Base-by-base conservation (phyloP, 2,888 invertebrate genomes). In the Aradus depressus region DNA sequence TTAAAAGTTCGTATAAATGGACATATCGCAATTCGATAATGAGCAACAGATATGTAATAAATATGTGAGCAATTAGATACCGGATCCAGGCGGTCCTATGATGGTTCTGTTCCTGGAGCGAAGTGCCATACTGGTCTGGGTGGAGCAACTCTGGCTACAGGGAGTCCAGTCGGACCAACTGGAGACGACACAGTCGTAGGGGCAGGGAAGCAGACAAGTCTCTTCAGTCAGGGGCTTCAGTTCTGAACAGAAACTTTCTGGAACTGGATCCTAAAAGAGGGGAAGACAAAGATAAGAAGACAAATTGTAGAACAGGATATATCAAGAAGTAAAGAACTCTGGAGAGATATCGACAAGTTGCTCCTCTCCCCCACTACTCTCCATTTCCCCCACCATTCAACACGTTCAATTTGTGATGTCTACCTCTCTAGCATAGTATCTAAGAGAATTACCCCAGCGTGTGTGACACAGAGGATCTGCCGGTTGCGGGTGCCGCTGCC, bases 101-200 rank as follows among this genome's bases (percentile, higher is more conserved):
- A 68, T 61, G 1, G 66, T 65, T 42, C 67, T 60, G 56, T 67
- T 67, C 25, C 67, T 61, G 18, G 63, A 63, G 14, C 61, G 56
- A 37, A 64, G 57, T 4, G 64, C 64, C 22, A 60, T 60, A 44
- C 62, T 61, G 28, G 56, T 60, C 10, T 58, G 56, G 1, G 70
- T 62, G n/a, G 63, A 62, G 54, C 65, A 65, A 22, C 60, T 55
- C 50, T 61, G 62, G 1, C 63, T 63, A 64, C 76, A 76, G 1
- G 68, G 65, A 1, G 70, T 64, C 80, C 80, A 81, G 0, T 70
- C 61, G 0, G 71, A 74, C 80, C 80, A 81, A 0, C 76, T 68
- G 0, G 79, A 77, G 44, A 79, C 72, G 23, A 79, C 78, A 64
- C 80, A 80, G 68, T 81, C 81, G n/a, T 75, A 73, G 0, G 79